Base-by-base conservation (phyloP, 1,140 invertebrate species). In the Meloidogyne hapla region DNA sequence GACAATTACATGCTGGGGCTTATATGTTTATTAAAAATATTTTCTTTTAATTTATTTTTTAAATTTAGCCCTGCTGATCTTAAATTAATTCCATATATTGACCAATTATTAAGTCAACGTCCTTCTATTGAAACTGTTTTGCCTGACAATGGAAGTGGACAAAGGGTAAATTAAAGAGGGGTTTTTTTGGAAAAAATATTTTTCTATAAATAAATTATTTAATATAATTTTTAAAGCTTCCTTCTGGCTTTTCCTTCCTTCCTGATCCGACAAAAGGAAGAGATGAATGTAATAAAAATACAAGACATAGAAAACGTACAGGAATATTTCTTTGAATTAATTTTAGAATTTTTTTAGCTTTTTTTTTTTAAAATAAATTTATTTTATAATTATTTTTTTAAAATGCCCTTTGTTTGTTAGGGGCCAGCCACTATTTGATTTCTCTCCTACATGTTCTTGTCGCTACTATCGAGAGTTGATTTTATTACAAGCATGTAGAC, bases 1-100 rank as follows among this genome's bases (percentile, higher is more conserved):
- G 45, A 33, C 76, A 77, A 68, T 63, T 77, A 28, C 64, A 77
- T 69, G 15, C 76, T n/a, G 74, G 74, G 9, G 33, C 65, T 48
- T 70, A 48, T 75, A 33, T 66, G 65, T 66, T 4, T 66, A 5
- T 66, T 66, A 42, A 66, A 23, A 18, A n/a, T 23, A 66, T 25
- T 28, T 15, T 18, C 13, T 2, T n/a, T 42, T 65, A 5, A 5
- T 65, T 42, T 66, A 66, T 10, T 13, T 12, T 65, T 26, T 65
- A 25, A 10, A 13, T 65, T 65, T 67, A 77, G 63, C n/a, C 76
- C 76, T 5, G 40, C 61, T 28, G 76, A 77, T 61, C 21, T 75
- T 18, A 64, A 76, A 40, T 68, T 77, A 40, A 77, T 77, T 38
- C 76, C 76, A 15, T 77, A 77, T 68, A 77, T 77, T 61, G 76